Conservation (phyloP, 2,113 vertebrate species). For the Thryonomys swinderianus region DNA sequence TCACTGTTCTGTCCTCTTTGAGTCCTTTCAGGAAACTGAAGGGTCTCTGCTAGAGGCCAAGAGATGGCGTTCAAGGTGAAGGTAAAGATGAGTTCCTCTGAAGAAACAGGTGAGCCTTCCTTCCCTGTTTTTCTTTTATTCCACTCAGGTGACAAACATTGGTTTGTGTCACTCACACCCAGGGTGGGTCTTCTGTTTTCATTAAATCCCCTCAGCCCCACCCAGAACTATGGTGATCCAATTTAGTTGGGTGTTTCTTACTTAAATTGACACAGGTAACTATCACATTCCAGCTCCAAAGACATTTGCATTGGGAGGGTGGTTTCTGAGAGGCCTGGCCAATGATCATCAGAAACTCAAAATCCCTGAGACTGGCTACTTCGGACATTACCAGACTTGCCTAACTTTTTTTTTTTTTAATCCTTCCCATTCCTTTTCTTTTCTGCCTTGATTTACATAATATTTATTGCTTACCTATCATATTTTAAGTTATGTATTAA, state of each 20-base stretch:
- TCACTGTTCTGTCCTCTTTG: not conserved
- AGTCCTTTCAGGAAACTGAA: not conserved
- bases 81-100: not conserved
- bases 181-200: not conserved
- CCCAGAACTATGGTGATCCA: not conserved
- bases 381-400: not conserved
- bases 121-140: not conserved
- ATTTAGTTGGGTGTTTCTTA: not conserved
- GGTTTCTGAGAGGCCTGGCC: not conserved
- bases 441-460: not conserved
- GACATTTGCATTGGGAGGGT: not conserved
- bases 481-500: slow-evolving; percentile 19
- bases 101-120: not conserved
- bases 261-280: not conserved
- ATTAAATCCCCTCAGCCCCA: not conserved
- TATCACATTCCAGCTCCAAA: not conserved
- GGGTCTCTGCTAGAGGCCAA: not conserved
- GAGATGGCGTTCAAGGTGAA: not conserved
- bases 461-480: not conserved
- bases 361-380: not conserved
- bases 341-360: not conserved
- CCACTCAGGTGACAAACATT: not conserved
- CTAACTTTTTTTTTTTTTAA: not conserved
- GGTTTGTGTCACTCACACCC: not conserved
- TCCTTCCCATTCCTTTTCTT: not conserved